These are phyloP conservation scores for Ladona fulva DNA, from an alignment of 1,140 invertebrate genomes.

Conservation along the genomic window DNA sequence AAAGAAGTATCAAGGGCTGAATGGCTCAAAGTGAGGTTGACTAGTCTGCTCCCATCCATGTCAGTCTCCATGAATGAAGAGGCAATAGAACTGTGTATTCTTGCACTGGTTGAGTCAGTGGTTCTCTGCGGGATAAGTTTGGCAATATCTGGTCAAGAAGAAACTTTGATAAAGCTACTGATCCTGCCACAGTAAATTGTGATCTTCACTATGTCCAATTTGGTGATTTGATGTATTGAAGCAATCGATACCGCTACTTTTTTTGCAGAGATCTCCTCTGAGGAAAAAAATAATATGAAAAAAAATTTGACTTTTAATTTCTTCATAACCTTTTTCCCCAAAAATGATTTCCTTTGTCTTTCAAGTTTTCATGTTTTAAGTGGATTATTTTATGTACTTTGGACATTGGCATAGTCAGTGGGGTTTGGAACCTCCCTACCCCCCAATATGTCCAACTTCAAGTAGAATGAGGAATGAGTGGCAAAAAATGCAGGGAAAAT, in stretches of 20 bases:
- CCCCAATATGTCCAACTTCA: too few species aligned
- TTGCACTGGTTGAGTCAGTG: not conserved
- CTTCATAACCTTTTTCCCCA: not conserved
- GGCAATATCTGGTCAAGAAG: constrained; percentile 4
- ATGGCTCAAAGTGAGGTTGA: not conserved
- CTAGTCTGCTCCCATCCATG: not conserved
- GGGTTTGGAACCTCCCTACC: too few species aligned
- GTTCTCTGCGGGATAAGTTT: not conserved
- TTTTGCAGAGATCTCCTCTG: constrained; percentile 7
- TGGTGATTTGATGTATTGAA: constrained; percentile 8
- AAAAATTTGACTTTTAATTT: not conserved
- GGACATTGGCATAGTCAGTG: too few species aligned
- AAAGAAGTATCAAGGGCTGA: not conserved
- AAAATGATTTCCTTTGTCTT: too few species aligned
- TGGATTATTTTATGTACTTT: too few species aligned
- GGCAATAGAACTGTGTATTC: not conserved
- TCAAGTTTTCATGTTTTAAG: too few species aligned
- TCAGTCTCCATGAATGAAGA: not conserved
- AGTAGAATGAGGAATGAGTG: too few species aligned
- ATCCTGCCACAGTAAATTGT: not conserved
- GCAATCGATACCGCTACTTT: not conserved
- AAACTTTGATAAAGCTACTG: not conserved
- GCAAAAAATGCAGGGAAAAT: too few species aligned
- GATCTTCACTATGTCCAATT: constrained; percentile 1
- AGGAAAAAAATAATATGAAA: constrained; percentile 5